Conservation (phyloP, 2,113 vertebrate species). For the Coptodon bakossiorum region DNA sequence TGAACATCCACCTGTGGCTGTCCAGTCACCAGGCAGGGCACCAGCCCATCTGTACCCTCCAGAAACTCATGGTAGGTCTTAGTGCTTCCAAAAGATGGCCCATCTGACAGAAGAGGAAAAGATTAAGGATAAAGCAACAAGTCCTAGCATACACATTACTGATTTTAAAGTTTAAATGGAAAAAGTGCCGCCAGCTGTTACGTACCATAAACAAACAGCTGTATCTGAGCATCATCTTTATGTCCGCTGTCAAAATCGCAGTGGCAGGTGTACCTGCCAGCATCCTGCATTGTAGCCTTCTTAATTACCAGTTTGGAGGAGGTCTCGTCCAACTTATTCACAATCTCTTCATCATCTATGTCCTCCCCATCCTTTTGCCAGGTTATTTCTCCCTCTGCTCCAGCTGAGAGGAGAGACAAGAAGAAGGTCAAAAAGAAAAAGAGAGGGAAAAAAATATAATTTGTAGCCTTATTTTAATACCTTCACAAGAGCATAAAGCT, state of each 20-base stretch:
- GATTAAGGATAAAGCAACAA: neutral
- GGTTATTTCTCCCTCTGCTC: constrained; percentile 38
- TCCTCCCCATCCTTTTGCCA: constrained; percentile 60
- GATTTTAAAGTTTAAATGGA: neutral
- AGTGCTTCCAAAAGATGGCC: constrained; percentile 46
- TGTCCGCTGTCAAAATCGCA: neutral
- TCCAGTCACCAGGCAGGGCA: constrained; percentile 64
- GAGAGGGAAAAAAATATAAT: neutral
- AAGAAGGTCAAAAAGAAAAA: neutral
- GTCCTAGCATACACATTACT: fast-evolving
- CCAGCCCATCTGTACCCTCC: constrained; percentile 28
- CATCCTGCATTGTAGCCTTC: constrained; percentile 19
- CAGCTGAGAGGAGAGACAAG: constrained; percentile 7
- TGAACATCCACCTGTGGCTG: constrained; percentile 51
- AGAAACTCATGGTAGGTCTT: constrained; percentile 67
- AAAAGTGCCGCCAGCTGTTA: neutral
- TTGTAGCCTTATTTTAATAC: neutral
- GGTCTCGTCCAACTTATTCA: constrained; percentile 43
- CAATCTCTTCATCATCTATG: neutral
- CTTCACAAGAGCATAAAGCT: neutral
- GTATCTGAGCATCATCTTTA: fast-evolving
- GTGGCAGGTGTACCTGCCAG: constrained; percentile 53
- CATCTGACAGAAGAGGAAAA: constrained; percentile 32
- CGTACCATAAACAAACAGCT: constrained; percentile 63
- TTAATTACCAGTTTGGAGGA: constrained; percentile 44